phyloP scores from a whole-genome alignment of 2,113 vertebrate genomes.

The Crotalus horridus region DNA sequence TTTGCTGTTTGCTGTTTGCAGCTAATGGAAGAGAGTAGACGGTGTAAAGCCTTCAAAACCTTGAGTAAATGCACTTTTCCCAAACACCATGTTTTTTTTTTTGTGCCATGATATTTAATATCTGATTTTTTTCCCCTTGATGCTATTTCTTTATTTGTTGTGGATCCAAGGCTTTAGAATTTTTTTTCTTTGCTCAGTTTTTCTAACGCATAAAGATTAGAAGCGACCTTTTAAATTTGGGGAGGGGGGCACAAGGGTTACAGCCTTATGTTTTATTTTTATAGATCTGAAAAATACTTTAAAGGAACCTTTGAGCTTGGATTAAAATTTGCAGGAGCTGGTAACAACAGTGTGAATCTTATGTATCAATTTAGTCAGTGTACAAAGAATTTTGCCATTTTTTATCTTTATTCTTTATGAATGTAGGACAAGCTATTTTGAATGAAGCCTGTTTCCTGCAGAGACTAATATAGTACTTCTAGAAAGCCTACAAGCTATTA shows the following conservation, averaged over 20 bases:
- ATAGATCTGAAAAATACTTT: not conserved
- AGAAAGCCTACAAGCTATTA: not conserved
- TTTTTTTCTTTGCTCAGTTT: constrained; percentile 12
- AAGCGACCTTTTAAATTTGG: not conserved
- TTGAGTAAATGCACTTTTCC: not conserved
- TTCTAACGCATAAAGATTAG: not conserved
- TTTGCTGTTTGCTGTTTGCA: not conserved
- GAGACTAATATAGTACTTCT: too few relatives aligned
- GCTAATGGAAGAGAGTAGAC: not conserved
- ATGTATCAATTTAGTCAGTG: not conserved
- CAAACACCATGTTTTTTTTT: not conserved
- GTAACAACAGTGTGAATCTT: not conserved
- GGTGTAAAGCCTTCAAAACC: not conserved
- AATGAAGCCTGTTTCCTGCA: not conserved
- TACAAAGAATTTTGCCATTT: not conserved
- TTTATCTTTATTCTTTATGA: not conserved
- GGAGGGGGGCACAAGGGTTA: not conserved
- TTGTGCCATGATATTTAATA: not conserved
- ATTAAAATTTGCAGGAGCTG: not conserved
- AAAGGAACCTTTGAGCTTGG: not conserved
- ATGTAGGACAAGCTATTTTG: not conserved
- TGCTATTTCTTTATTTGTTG: constrained; percentile 20
- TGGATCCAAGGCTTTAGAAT: constrained; percentile 1
- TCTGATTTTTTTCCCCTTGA: not conserved
- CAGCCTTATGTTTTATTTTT: not conserved